phyloP scores from a whole-genome alignment of 2,888 invertebrate genomes.

The Apoda limacodes region DNA sequence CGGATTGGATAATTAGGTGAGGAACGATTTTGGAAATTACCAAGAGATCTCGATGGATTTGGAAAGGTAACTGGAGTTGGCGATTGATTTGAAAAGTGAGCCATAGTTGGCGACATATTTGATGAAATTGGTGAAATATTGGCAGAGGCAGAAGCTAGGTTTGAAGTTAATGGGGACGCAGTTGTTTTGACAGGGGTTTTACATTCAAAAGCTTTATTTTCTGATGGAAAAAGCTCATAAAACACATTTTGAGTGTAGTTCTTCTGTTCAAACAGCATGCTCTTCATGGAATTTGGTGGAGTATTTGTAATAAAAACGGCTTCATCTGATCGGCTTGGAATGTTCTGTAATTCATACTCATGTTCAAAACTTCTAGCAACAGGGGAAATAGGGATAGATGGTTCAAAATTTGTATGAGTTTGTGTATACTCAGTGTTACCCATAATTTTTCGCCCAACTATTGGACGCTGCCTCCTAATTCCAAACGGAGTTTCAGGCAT shows the following conservation, averaged over 20 bases:
- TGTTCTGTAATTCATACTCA: conserved; percentile 6
- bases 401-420: too few species aligned
- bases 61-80: conserved; percentile 2
- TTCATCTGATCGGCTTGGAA: conserved; percentile 17
- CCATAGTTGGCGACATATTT: conserved; percentile 13
- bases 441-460: conserved; percentile 43
- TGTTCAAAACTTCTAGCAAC: conserved; percentile 12
- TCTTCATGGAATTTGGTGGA: too few species aligned
- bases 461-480: conserved; percentile 32
- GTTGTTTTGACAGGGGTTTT: conserved; percentile 25
- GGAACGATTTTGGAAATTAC: background rate
- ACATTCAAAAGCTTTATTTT: conserved; percentile 29
- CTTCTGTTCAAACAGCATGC: too few species aligned
- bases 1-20: background rate
- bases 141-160: conserved; percentile 5
- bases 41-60: background rate
- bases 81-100: conserved; percentile 10
- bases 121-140: conserved; percentile 13
- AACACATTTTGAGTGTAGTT: too few species aligned
- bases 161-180: conserved; percentile 12
- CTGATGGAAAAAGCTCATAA: conserved; percentile 44
- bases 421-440: conserved; percentile 21
- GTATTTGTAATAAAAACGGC: conserved; percentile 16
- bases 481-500: conserved; percentile 23
- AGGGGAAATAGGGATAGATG: conserved; percentile 16